Base-by-base conservation (phyloP, 2,797 vertebrate genomes). In the Dermochelys coriacea region DNA sequence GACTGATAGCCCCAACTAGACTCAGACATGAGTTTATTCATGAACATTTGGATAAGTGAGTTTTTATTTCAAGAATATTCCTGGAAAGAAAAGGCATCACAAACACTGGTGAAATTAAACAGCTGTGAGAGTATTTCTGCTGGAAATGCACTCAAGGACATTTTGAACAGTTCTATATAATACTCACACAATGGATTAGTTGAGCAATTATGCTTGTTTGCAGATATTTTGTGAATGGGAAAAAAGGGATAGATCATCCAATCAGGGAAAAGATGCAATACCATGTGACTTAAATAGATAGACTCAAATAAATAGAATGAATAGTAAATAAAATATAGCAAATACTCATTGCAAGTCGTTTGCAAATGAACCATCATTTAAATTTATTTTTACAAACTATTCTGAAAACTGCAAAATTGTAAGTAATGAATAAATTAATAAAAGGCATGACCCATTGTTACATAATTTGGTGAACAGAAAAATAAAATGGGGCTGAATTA, bases 1-100 rank as follows among this genome's bases (percentile, higher is more conserved):
- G 91, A 96, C 84, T 82, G 96, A 87, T 87, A 92, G 82, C 90
- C 93, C 91, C 50, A 37, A 97, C 94, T 85, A 89, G 90, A 93
- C 95, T 94, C 92, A 91, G 93, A 97, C 91, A 25, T 93, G 93
- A 55, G 1, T 94, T 95, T 96, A 96, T 96, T 95, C 96, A 92
- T 78, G 88, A 96, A 85, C 88, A 88, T 74, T 95, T 78, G 87
- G 95, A 88, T 27, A n/a, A 45, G 37, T 97, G 95, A n/a, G 34
- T 19, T 64, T 97, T 97, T 97, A 96, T 96, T 96, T 95, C 96
- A 94, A 94, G 96, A 96, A 95, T 97, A 96, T 97, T 95, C 95
- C 85, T 85, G 77, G 77, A 84, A 77, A 95, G 93, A 96, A 95
- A 97, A 84, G 96, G 82, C 77, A 95, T 95, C 90, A 95, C 92